These are phyloP conservation scores for Stenotaenia linearis DNA, from an alignment of 2,888 invertebrate genomes.

Conservation along the genomic window DNA sequence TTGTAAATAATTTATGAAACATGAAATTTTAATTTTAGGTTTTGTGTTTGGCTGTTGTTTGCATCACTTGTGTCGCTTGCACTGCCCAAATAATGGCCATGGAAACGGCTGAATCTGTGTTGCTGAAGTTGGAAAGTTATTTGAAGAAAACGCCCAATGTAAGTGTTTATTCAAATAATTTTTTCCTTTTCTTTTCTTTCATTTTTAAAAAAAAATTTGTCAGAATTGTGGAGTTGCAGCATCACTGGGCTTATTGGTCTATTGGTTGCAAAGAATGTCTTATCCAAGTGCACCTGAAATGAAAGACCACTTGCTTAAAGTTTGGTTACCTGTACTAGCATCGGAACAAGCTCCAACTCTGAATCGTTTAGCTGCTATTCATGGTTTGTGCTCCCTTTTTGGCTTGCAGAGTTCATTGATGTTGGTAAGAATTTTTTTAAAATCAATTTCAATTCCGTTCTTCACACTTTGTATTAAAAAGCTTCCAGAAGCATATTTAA, in stretches of 20 bases:
- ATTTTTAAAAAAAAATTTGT: neutral
- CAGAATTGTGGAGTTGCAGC: constrained; percentile 17
- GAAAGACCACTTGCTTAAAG: constrained; percentile 24
- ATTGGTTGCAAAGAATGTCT: constrained; percentile 20
- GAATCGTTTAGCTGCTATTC: constrained; percentile 20
- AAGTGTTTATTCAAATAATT: neutral
- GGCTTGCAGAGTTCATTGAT: constrained; percentile 24
- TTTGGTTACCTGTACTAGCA: constrained; percentile 3
- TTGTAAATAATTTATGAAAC: neutral
- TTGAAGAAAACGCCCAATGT: neutral
- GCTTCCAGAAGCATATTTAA: constrained; percentile 10
- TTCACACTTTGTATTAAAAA: too few species aligned
- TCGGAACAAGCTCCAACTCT: neutral
- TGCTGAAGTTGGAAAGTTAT: neutral
- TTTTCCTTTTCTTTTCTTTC: neutral
- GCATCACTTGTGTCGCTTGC: constrained; percentile 18
- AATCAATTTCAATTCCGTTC: too few species aligned
- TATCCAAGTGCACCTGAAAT: constrained; percentile 10
- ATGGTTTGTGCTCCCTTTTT: constrained; percentile 30
- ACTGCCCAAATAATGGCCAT: neutral
- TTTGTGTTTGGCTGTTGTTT: constrained; percentile 1
- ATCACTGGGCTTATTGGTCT: neutral
- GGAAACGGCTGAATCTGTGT: neutral
- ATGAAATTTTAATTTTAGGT: neutral
- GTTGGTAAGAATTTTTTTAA: constrained; percentile 22